A percentile compares a stretch with the other conserved stretches of the same genome.
These are phyloP conservation scores for Arnoldichthys spilopterus DNA, from an alignment of 2,797 vertebrate genomes.

Conservation along the genomic window DNA sequence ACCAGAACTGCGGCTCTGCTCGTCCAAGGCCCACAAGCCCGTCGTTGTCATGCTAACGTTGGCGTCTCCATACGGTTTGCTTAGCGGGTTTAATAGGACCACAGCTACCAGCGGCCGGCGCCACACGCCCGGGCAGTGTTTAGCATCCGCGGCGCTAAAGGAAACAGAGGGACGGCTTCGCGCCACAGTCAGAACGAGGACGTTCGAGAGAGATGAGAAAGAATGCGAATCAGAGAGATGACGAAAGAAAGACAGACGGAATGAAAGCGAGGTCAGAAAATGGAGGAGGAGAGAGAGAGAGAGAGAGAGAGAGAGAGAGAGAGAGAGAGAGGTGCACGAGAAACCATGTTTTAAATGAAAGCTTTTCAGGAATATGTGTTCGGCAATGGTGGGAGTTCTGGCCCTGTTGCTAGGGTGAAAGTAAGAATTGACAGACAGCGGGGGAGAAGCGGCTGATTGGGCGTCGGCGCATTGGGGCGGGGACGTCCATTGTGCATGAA, in stretches of 20 bases:
- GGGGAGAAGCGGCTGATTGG: conserved; percentile 53
- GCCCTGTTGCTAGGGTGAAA: conserved; percentile 64
- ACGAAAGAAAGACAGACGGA: conserved; percentile 5
- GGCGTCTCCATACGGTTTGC: neutral
- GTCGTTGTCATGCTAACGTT: neutral
- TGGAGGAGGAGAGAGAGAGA: conserved; percentile 3
- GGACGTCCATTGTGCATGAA: conserved; percentile 42
- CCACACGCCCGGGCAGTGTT: neutral
- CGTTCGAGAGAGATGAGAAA: neutral
- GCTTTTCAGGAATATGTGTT: conserved; percentile 5
- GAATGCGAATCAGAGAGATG: neutral
- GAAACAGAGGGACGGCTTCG: neutral
- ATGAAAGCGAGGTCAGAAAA: conserved; percentile 12
- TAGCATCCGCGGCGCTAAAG: neutral
- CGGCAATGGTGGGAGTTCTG: conserved; percentile 22
- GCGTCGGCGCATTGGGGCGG: conserved; percentile 29
- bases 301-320: neutral
- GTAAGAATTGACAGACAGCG: conserved; percentile 47
- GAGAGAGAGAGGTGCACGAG: neutral
- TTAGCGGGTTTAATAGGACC: neutral
- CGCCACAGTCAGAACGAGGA: neutral
- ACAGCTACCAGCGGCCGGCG: neutral
- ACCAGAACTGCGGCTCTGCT: no score
- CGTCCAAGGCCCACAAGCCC: no score
- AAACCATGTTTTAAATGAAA: conserved; percentile 3